Evolutionary conservation across 2,797 vertebrate genomes (phyloP), one percentile per base, ranked within the genome.

Genomic region (Siniperca scherzeri): DNA sequence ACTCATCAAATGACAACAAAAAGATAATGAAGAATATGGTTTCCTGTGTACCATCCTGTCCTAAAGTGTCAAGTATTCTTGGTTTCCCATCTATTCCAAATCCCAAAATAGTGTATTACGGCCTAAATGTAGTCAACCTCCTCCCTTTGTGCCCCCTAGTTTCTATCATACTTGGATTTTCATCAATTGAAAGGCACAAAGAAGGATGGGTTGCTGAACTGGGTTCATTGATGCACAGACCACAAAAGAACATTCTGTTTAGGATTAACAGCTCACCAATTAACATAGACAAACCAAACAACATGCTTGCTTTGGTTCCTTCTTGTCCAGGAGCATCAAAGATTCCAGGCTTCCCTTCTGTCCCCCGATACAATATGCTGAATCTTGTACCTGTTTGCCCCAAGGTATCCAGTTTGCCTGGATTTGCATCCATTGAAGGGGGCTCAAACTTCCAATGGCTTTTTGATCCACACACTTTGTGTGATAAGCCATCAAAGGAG

Each of bases 71-170:
- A 70, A 56, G 38, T 62, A 56, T 89, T 68, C 78, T 78, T 55
- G 94, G 93, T 80, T 93, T 94, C n/a, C 90, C 93, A 74, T 89
- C 85, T 30, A 69, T 91, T 75, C 87, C 89, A 42, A 65, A 85
- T 74, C 78, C 90, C 16, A 77, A 69, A 82, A 33, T 21, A 5
- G 52, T 83, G 2, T 75, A 77, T 86, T 76, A 72, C 77, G 57
- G 36, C 7, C 10, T 7, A 38, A 91, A 91, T 83, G 13, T 77
- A 17, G 74, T 92, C 30, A 90, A 48, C 30, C 75, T 92, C 5
- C 67, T 92, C 73, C 72, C 79, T 48, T 53, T 90, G 68, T 94
- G 91, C 66, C 92, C 93, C 7, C 8, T n/a, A 33, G 27, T 67
- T 81, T 94, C 92, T 55, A 13, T 30, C 48, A 83, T 90, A 72